A percentile compares a stretch with the other conserved stretches of the same genome.
Conservation (phyloP, 2,888 invertebrate genomes). For the Acrobasis repandana region DNA sequence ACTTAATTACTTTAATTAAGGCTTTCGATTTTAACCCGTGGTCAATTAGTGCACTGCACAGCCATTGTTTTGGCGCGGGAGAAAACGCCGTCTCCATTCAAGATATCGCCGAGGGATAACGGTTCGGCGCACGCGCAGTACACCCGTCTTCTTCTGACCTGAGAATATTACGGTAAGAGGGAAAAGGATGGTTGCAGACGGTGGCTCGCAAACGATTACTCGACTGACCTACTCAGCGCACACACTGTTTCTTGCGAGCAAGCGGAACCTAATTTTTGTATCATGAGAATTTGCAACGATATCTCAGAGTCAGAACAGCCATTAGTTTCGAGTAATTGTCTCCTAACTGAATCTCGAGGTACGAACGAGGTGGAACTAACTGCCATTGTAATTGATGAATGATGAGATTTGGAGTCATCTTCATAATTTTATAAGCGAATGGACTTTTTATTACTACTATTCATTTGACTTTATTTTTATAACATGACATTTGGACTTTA, state of each 20-base stretch:
- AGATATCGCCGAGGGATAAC: slow-evolving; percentile 81
- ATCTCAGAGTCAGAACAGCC: slow-evolving; percentile 51
- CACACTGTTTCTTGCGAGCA: slow-evolving; percentile 83
- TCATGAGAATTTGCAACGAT: slow-evolving; percentile 71
- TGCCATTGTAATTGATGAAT: background rate
- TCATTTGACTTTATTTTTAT: background rate
- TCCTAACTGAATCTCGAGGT: background rate
- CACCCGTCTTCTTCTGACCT: slow-evolving; percentile 43
- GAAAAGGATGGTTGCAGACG: slow-evolving; percentile 59
- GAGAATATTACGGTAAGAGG: slow-evolving; percentile 9
- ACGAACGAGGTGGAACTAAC: slow-evolving; percentile 11
- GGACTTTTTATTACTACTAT: background rate
- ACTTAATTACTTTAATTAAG: slow-evolving; percentile 60
- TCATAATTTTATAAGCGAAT: slow-evolving; percentile 2
- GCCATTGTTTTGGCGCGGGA: slow-evolving; percentile 80
- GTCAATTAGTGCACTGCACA: slow-evolving; percentile 58
- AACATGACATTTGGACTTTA: background rate
- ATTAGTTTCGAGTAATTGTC: slow-evolving; percentile 34
- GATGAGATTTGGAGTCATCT: background rate
- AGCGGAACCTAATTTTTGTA: slow-evolving; percentile 81
- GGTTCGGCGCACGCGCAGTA: slow-evolving; percentile 71
- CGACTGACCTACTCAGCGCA: slow-evolving; percentile 82
- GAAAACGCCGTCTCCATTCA: slow-evolving; percentile 83
- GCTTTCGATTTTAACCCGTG: slow-evolving; percentile 74
- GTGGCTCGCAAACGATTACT: slow-evolving; percentile 75